Evolutionary conservation across 2,113 vertebrate genomes (phyloP), one percentile per base, ranked within the genome.

Genomic region (Morone chrysops): DNA sequence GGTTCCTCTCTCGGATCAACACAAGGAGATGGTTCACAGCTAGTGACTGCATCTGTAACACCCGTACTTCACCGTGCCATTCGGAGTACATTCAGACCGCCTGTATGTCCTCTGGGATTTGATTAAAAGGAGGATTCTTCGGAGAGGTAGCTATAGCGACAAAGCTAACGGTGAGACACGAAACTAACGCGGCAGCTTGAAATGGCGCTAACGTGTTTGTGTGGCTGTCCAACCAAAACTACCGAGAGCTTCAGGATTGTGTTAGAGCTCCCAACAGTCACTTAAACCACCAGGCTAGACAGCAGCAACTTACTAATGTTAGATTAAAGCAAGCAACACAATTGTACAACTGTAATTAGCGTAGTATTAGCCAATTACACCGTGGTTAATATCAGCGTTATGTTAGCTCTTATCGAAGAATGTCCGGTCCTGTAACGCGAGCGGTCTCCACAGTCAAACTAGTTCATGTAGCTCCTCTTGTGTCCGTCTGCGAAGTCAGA

Each of bases 81-180:
- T 48, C 9, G 18, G 10, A 31, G 20, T 6, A 1, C 38, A 31
- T 6, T 20, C 31, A 20, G 41, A 13, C 53, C 6, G 47, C 12
- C 14, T 59, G 11, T 2, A 18, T 43, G 47, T 3, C 6, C 7
- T 51, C 56, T 11, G 45, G 51, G 11, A 11, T 22, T 5, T 40
- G 5, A 70, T n/a, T 31, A 16, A 38, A 57, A 38, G 31, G 9
- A 6, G 43, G 53, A 2, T 54, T 31, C 20, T 25, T 47, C 8
- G 47, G 14, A 40, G 43, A 65, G 11, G 36, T 1, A 13, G 48
- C 47, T 63, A 13, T 10, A 75, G 16, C 45, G 45, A 75, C 18
- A 43, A 57, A 61, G 22, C 41, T 51, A 54, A 87, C 60, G 90
- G 91, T 92, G 87, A 91, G 89, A 77, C 62, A 53, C 0, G 5